These are phyloP conservation scores for Tyto alba DNA, from an alignment of 2,113 vertebrate species.

Conservation along the genomic window DNA sequence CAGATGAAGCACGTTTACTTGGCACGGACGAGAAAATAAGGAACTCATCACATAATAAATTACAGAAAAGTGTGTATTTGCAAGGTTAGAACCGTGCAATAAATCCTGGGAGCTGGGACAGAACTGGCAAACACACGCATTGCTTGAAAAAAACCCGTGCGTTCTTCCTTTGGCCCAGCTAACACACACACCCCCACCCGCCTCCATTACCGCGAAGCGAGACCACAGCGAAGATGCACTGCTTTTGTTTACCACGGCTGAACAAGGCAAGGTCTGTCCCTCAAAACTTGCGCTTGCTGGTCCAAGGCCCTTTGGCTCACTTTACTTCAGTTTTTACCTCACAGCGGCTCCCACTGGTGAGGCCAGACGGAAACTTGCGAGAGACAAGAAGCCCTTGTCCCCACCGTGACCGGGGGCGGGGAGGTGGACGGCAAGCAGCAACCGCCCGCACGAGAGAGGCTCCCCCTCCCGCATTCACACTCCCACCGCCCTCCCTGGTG, in stretches of 20 bases:
- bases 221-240: not conserved
- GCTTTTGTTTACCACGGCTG: not conserved
- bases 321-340: not conserved
- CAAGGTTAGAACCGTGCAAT: not conserved
- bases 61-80: fast-evolving
- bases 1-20: not conserved
- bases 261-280: not conserved
- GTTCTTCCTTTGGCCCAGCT: not conserved
- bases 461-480: not conserved
- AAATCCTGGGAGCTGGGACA: not conserved
- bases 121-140: fast-evolving
- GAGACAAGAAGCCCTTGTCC: fast-evolving
- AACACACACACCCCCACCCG: too few species aligned
- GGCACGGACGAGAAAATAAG: not conserved
- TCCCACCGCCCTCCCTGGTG: not conserved
- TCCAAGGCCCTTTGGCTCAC: not conserved
- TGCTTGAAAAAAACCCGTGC: too few species aligned
- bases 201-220: not conserved
- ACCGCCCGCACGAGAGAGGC: fast-evolving
- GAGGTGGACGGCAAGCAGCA: fast-evolving
- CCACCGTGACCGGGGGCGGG: too few species aligned
- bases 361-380: fast-evolving
- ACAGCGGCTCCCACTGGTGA: not conserved
- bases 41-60: not conserved
- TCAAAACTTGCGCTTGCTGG: fast-evolving